Percentiles rank a stretch among this genome's conserved stretches.
phyloP scores from a whole-genome alignment of 2,113 vertebrate species.

The Illadopsis cleaveri region DNA sequence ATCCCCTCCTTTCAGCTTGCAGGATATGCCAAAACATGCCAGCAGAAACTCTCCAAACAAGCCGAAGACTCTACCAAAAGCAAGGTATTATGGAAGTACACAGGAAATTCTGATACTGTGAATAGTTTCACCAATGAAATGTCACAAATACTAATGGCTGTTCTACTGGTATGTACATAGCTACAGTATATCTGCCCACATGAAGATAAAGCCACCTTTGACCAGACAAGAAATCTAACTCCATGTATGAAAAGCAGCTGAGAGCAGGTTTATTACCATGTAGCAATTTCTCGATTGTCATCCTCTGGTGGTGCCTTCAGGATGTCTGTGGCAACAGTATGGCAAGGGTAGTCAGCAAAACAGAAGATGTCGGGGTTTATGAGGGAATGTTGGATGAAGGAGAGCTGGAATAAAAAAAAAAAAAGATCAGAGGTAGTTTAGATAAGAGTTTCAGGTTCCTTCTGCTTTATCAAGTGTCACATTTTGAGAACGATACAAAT shows the following conservation, averaged over 20 bases:
- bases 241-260: not conserved
- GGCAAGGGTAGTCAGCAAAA: conserved; percentile 96
- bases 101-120: not conserved
- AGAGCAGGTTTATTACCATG: conserved; percentile 86
- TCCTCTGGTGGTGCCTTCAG: conserved; percentile 99
- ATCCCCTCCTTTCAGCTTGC: not conserved
- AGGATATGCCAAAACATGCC: not conserved
- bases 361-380: conserved; percentile 98
- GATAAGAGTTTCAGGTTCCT: not conserved
- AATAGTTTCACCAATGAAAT: not conserved
- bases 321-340: conserved; percentile 95
- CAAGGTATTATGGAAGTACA: not conserved
- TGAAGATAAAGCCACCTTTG: not conserved
- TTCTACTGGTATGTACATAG: not conserved
- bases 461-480: not conserved
- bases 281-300: conserved; percentile 98
- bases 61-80: not conserved
- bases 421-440: not conserved
- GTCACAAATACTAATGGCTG: not conserved
- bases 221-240: not conserved
- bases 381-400: conserved; percentile 97
- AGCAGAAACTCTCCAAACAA: not conserved
- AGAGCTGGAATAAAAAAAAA: conserved; percentile 81
- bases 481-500: not conserved
- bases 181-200: not conserved